Evolutionary conservation across 2,113 vertebrate genomes (phyloP), one percentile per base, ranked within the genome.

Genomic region (Strix uralensis): DNA sequence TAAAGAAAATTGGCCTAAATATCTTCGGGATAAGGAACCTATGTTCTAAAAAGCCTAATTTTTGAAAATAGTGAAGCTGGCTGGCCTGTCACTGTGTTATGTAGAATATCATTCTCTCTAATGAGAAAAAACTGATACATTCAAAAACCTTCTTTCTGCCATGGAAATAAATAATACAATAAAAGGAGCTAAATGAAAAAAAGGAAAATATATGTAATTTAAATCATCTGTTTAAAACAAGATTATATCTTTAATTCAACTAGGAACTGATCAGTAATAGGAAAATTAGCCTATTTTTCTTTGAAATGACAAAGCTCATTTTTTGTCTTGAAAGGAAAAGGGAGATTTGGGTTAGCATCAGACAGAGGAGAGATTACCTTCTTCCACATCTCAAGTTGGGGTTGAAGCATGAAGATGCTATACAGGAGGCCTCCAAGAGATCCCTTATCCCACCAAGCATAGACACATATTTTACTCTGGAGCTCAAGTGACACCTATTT

Each of bases 161-260:
- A 44, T 83, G 66, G 81, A 92, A 92, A 89, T 95, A 52, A 90
- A 86, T 84, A 94, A 91, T 92, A 91, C 69, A 87, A 81, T 86
- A 96, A 93, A 87, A 90, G 14, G 6, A 95, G 3, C 2, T 81
- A 72, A 91, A 79, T 42, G 46, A 57, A 75, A 70, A 52, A 72
- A 77, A n/a, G 5, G 36, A 55, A 94, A 72, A 81, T 49, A 52
- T 34, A 20, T 83, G 51, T 51, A 77, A 58, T 85, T 96, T 80
- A 86, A 93, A 63, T 49, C 7, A 69, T 42, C 40, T 62, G 4
- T 82, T 96, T 86, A 77, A 92, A 91, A 75, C 32, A 72, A 90
- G n/a, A 25, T 87, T 59, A 49, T 61, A 55, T 49, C 36, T 95
- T 94, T 90, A 58, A 61, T 86, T 36, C 27, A 85, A 87, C 40